Evolutionary conservation across 1,140 invertebrate species (phyloP).

Genomic region (Eupristina koningsbergeri): DNA sequence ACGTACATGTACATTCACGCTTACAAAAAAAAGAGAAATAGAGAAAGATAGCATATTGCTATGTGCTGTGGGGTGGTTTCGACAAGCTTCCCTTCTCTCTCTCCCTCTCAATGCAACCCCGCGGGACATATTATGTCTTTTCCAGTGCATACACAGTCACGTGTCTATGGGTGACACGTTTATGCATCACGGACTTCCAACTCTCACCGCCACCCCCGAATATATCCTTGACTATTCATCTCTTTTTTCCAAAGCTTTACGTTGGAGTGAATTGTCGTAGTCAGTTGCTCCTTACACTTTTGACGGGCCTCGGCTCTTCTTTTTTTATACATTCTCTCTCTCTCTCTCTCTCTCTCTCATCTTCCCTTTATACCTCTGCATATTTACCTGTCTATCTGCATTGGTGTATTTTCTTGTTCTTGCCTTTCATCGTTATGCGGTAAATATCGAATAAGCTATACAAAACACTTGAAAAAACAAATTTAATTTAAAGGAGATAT

Average conservation of each 20-base stretch:
- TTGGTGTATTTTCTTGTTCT: too few species aligned
- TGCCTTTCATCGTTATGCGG: not conserved
- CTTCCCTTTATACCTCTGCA: not conserved
- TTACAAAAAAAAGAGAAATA: not conserved
- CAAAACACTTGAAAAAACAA: not conserved
- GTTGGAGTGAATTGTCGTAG: not conserved
- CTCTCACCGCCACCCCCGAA: not conserved
- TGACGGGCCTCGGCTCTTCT: not conserved
- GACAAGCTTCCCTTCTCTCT: not conserved
- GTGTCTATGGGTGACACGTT: conserved; percentile 74
- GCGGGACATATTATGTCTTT: conserved; percentile 50
- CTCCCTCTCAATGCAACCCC: conserved; percentile 5
- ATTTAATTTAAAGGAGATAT: not conserved
- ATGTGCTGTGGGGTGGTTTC: not conserved
- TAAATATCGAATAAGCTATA: conserved; percentile 14
- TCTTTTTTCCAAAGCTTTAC: not conserved
- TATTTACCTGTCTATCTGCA: not conserved
- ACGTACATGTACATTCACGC: not conserved
- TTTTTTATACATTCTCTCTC: not conserved
- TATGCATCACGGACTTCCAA: conserved; percentile 64
- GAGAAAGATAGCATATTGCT: conserved; percentile 26
- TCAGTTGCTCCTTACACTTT: not conserved
- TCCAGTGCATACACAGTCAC: conserved; percentile 64
- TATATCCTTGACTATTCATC: conserved; percentile 62
- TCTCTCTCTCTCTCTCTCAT: not conserved